Evolutionary conservation across 2,888 invertebrate species (phyloP).

Genomic region (Neoitamus cyanurus): DNA sequence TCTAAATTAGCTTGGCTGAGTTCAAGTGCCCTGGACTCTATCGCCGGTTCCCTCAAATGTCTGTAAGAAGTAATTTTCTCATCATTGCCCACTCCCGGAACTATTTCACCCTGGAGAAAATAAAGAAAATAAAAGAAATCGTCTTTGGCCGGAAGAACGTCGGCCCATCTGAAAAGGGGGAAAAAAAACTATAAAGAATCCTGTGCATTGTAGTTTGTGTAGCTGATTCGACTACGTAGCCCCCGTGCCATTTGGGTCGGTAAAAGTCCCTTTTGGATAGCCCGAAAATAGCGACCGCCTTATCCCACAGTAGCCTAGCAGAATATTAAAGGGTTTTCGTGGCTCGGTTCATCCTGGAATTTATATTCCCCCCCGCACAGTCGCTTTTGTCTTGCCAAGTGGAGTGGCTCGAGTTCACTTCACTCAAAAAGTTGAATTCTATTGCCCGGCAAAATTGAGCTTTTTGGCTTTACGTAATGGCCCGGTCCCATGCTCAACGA

Average conservation of each 20-base stretch:
- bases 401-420: neutral
- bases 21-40: neutral
- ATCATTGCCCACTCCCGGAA: neutral
- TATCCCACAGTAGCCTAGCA: neutral
- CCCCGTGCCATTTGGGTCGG: neutral
- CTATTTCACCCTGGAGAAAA: neutral
- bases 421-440: neutral
- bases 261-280: neutral
- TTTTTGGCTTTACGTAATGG: neutral
- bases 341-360: neutral
- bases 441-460: neutral
- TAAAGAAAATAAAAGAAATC: neutral
- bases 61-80: conserved; percentile 5
- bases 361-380: neutral
- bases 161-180: neutral
- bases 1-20: neutral
- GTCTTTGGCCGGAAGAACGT: neutral
- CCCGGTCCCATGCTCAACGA: neutral
- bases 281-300: neutral
- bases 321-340: neutral
- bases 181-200: neutral
- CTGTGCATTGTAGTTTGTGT: neutral
- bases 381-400: neutral
- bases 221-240: neutral
- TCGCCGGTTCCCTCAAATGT: neutral